Base-by-base conservation (phyloP, 2,888 invertebrate genomes). In the Ormia ochracea region DNA sequence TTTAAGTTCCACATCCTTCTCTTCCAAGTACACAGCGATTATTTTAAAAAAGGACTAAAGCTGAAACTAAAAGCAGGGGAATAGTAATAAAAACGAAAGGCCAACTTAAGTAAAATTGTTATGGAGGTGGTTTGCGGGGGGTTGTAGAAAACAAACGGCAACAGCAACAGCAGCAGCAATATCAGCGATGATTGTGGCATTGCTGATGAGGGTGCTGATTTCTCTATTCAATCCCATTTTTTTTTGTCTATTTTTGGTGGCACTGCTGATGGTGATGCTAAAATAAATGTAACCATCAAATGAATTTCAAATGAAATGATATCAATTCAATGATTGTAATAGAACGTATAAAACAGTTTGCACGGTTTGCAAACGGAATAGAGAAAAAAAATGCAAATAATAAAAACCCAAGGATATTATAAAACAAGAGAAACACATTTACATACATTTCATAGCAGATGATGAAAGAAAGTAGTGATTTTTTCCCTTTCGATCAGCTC, bases 241-340 rank as follows among this genome's bases (percentile, higher is more conserved):
- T 14, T 23, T 38, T 19, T 48, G 1, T n/a, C 21, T 59, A 19
- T 23, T 65, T 4, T 4, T 45, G 54, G 28, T 38, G 50, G 4
- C 56, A 12, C 21, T 76, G 50, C 36, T 70, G 72, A 7, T 41
- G 59, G 26, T 50, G 36, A 66, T 66, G 66, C 41, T 26, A 28
- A 48, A 74, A 43, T 59, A 52, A 75, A 70, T 79, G 73, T 75
- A 75, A 68, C 79, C 74, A 70, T 75, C 74, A 78, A 75, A 80
- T 80, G 75, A 80, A 80, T 80, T 75, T 75, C 70, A 75, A 80
- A 80, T 75, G 75, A 80, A 80, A 75, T 70, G 75, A 66, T 80
- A 72, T 75, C 79, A 80, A 75, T 80, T 75, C 79, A 80, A 75
- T 61, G 70, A 70, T 72, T 80, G 75, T 75, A 66, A 70, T 75